Conservation (phyloP, 2,888 invertebrate genomes). For the Vandiemenella viatica region DNA sequence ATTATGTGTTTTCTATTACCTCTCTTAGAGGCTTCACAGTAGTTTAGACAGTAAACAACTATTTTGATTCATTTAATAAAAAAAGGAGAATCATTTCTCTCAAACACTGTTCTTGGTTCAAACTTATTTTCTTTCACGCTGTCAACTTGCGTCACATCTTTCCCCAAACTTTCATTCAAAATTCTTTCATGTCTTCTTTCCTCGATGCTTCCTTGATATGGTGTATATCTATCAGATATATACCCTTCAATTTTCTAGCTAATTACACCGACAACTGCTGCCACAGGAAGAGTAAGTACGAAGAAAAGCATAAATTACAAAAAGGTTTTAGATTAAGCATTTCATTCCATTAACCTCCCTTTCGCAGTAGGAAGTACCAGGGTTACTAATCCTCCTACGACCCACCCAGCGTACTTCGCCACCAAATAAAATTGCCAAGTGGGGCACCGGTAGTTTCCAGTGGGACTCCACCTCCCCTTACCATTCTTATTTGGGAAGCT, state of each 20-base stretch:
- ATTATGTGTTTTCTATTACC: too few species aligned
- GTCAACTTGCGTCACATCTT: slow-evolving; percentile 45
- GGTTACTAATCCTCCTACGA: too few species aligned
- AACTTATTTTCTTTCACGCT: slow-evolving; percentile 46
- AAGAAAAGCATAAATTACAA: slow-evolving; percentile 42
- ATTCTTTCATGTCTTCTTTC: slow-evolving; percentile 57
- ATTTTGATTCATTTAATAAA: slow-evolving; percentile 10
- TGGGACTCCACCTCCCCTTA: too few species aligned
- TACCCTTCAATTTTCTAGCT: slow-evolving; percentile 69
- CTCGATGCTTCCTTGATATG: slow-evolving; percentile 48
- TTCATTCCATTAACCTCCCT: too few species aligned
- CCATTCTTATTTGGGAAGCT: too few species aligned
- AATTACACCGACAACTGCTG: slow-evolving; percentile 63
- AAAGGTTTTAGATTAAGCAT: too few species aligned
- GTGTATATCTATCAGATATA: slow-evolving; percentile 27
- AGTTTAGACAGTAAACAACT: too few species aligned
- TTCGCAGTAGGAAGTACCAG: too few species aligned
- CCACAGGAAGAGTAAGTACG: slow-evolving; percentile 67
- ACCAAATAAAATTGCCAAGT: too few species aligned
- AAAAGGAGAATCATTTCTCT: slow-evolving; percentile 31
- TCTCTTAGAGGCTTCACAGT: too few species aligned
- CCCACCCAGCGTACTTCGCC: too few species aligned
- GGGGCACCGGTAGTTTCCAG: too few species aligned
- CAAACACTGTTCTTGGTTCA: slow-evolving; percentile 33
- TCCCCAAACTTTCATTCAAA: slow-evolving; percentile 38